Evolutionary conservation across 2,888 invertebrate species (phyloP), one percentile per base, ranked within the genome.

Genomic region (Elegia similella): DNA sequence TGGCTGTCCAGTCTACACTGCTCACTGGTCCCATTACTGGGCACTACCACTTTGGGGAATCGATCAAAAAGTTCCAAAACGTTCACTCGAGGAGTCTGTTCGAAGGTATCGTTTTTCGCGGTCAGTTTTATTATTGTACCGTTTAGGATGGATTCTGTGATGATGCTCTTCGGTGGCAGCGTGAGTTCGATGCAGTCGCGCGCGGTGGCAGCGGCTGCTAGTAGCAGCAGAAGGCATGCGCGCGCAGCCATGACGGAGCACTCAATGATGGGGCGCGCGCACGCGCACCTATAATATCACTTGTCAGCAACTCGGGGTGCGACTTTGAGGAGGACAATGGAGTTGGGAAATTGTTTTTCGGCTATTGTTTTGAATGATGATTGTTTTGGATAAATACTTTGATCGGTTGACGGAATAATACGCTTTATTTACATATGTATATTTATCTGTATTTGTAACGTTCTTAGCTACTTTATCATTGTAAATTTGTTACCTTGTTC

Each of bases 171-270:
- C 46, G 85, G 84, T 42, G 80, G 59, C 42, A 91, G 69, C 55
- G 88, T 91, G 7, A 91, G 78, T 72, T 88, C 88, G 59, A 90
- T 80, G 67, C 90, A 91, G 59, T 90, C 90, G 72, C 86, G 87
- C 66, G 82, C 74, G 30, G 74, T 75, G 72, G 70, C 66, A 58
- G 73, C 70, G 65, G 76, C 62, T 60, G 75, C 62, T 62, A 78
- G 23, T 58, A 67, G 58, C 55, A 76, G 70, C 15, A 88, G 66
- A 62, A 85, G 76, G 86, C 90, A 84, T 69, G 86, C 83, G 85
- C 87, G 88, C 88, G 80, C 67, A 69, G 77, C 86, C 90, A 90
- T 91, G 82, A 68, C 82, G 71, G 64, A 66, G 61, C 65, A 64
- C 69, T 69, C 79, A 88, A 84, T 90, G 89, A 79, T 76, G 64